phyloP scores from a whole-genome alignment of 2,888 invertebrate species.

The Lasioglossum figueresi region DNA sequence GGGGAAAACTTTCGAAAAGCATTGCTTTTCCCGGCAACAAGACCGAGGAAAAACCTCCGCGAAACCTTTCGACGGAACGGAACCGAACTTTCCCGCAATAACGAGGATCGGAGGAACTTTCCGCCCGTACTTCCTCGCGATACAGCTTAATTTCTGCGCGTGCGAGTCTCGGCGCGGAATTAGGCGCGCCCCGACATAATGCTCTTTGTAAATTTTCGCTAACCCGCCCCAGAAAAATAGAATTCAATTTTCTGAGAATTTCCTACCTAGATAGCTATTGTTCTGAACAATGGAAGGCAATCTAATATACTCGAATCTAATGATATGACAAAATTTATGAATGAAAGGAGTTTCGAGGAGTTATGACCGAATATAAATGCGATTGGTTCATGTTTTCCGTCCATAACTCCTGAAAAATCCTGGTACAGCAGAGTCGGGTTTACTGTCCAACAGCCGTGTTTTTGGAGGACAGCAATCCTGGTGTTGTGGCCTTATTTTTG shows the following conservation, averaged over 20 bases:
- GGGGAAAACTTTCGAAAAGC: background rate
- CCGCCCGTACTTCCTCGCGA: background rate
- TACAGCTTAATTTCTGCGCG: background rate
- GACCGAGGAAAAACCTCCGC: background rate
- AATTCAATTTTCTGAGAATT: background rate
- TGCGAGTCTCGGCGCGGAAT: background rate
- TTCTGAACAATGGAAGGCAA: too few species aligned
- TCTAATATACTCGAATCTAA: too few species aligned
- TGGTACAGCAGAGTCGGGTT: too few species aligned
- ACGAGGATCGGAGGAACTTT: background rate
- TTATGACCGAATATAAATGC: too few species aligned
- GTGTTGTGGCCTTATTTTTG: too few species aligned
- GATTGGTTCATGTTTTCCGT: too few species aligned
- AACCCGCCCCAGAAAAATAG: background rate
- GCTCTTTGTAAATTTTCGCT: background rate
- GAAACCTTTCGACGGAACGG: background rate
- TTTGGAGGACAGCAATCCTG: too few species aligned
- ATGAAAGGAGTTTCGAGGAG: too few species aligned
- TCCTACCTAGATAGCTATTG: background rate
- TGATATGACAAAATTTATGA: too few species aligned
- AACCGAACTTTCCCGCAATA: background rate
- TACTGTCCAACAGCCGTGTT: too few species aligned
- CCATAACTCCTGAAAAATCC: too few species aligned
- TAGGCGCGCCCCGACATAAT: background rate
- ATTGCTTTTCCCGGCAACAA: background rate